A percentile compares a stretch with the other conserved stretches of the same genome.
These are phyloP conservation scores for Eclectus roratus DNA, from an alignment of 2,113 vertebrate species.

Conservation along the genomic window DNA sequence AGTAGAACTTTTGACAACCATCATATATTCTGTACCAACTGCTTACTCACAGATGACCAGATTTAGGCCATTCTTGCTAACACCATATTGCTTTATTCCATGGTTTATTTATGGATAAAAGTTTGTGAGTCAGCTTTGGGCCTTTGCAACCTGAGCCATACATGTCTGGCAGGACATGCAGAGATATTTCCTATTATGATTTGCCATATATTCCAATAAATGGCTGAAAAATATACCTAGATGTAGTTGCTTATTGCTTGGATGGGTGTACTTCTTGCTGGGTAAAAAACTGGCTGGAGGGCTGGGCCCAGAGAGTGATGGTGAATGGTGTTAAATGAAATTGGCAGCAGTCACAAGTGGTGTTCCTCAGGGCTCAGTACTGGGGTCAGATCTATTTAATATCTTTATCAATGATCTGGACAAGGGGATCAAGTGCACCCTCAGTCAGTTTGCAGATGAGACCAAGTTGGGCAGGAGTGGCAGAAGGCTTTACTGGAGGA, in stretches of 20 bases:
- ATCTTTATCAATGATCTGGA: neutral
- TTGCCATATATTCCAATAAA: neutral
- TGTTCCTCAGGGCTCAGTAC: neutral
- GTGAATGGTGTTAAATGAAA: neutral
- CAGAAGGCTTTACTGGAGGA: neutral
- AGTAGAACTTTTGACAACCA: neutral
- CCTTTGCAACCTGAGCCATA: neutral
- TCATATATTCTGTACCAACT: neutral
- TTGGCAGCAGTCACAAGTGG: fast-evolving
- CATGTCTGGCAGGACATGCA: neutral
- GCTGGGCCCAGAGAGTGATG: neutral
- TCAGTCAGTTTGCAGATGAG: neutral
- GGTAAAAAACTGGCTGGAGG: fast-evolving
- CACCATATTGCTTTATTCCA: neutral
- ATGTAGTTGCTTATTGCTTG: neutral
- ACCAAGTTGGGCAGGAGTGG: neutral
- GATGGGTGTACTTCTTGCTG: fast-evolving
- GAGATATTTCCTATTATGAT: neutral
- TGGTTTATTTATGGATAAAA: neutral
- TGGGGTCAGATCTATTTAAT: neutral
- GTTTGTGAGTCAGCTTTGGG: neutral
- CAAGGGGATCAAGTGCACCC: fast-evolving
- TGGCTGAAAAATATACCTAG: neutral
- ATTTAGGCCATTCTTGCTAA: neutral
- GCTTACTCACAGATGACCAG: neutral